These are phyloP conservation scores for Macrophya annulata DNA, from an alignment of 2,888 invertebrate genomes.

Conservation along the genomic window DNA sequence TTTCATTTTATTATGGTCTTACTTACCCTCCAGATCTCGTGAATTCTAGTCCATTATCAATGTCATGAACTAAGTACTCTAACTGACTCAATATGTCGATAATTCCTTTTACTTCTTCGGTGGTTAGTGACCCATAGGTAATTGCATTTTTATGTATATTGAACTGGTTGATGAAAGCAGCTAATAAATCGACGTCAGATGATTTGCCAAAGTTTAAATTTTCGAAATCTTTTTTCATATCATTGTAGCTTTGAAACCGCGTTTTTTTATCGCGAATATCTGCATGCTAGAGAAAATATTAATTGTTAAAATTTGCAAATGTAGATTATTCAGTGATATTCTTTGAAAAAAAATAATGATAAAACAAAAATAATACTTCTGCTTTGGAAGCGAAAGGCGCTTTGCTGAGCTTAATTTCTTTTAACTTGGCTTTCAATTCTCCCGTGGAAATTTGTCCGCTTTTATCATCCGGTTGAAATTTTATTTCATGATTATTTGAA, in stretches of 20 bases:
- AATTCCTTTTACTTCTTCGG: constrained; percentile 75
- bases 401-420: constrained; percentile 69
- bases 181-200: constrained; percentile 86
- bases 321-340: background rate
- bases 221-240: constrained; percentile 85
- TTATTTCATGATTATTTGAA: constrained; percentile 77
- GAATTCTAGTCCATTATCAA: constrained; percentile 88
- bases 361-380: constrained; percentile 23
- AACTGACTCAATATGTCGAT: constrained; percentile 83
- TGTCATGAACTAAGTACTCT: constrained; percentile 89
- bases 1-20: background rate
- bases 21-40: constrained; percentile 83
- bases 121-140: constrained; percentile 65
- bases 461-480: constrained; percentile 64
- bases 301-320: background rate
- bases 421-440: constrained; percentile 73
- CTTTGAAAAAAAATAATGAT: background rate
- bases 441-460: constrained; percentile 68
- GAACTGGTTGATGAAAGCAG: constrained; percentile 81
- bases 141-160: constrained; percentile 71
- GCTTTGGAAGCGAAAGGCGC: constrained; percentile 19
- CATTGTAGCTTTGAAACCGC: constrained; percentile 82
- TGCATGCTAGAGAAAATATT: constrained; percentile 70
- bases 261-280: constrained; percentile 77
- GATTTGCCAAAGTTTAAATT: constrained; percentile 84